phyloP scores from a whole-genome alignment of 37 sponge, comb jelly and placozoan genomes.

The Dysidea cf. avara region DNA sequence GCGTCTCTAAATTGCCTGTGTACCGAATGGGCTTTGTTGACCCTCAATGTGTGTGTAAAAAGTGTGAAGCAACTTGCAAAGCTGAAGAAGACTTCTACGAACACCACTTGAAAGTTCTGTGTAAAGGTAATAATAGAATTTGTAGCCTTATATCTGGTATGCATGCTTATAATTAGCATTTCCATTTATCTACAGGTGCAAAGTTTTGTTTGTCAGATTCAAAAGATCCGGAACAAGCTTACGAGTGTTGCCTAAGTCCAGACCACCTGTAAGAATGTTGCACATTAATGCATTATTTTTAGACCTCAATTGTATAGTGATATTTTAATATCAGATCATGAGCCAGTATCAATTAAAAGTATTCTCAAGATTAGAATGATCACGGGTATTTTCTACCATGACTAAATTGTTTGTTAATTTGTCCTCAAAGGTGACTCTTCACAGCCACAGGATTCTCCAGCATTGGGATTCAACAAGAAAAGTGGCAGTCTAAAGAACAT shows the following conservation, averaged over 20 bases:
- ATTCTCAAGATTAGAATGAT: slow-evolving; percentile 53
- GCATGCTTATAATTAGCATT: not conserved
- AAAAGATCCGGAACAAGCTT: slow-evolving; percentile 5
- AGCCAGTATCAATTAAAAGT: slow-evolving; percentile 34
- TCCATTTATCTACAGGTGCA: slow-evolving; percentile 19
- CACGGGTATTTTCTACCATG: not conserved
- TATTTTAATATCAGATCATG: slow-evolving; percentile 40
- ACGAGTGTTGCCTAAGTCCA: slow-evolving; percentile 31
- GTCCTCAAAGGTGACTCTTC: too few relatives aligned
- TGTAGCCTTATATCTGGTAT: not conserved
- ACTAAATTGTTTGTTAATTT: not conserved
- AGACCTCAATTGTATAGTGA: too few relatives aligned
- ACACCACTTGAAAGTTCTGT: slow-evolving; percentile 49
- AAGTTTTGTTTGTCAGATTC: slow-evolving; percentile 44
- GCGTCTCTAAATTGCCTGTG: slow-evolving; percentile 50
- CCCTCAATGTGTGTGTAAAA: slow-evolving; percentile 60
- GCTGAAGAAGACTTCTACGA: slow-evolving; percentile 59
- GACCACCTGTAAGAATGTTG: slow-evolving; percentile 42
- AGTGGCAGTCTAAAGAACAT: slow-evolving; percentile 21
- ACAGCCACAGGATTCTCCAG: too few relatives aligned
- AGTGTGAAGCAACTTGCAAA: slow-evolving; percentile 51
- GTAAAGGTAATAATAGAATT: slow-evolving; percentile 43
- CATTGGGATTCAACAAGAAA: not conserved
- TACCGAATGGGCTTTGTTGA: slow-evolving; percentile 78
- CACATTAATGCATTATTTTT: too few relatives aligned